These are phyloP conservation scores for Buathra laborator DNA, from an alignment of 2,888 invertebrate genomes.

Conservation along the genomic window DNA sequence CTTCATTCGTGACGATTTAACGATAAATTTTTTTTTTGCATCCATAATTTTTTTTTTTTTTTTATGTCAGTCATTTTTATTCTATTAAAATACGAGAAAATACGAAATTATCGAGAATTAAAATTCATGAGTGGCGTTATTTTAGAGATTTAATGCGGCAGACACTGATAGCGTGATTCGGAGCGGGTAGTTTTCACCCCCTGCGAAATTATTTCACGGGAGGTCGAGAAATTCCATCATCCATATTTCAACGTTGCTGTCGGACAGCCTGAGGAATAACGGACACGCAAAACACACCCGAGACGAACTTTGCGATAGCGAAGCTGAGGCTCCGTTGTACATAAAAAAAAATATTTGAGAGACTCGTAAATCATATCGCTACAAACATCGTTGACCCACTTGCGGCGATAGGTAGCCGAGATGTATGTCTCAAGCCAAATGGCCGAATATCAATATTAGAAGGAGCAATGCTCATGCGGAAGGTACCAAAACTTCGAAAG, in stretches of 20 bases:
- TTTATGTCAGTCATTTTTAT: background rate
- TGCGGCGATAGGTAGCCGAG: constrained; percentile 68
- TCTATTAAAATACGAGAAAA: background rate
- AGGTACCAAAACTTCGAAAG: background rate
- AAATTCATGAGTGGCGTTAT: background rate
- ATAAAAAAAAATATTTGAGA: background rate
- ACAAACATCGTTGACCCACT: constrained; percentile 76
- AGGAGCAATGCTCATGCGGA: background rate
- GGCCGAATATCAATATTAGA: background rate
- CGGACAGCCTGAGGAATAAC: background rate
- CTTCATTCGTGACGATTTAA: background rate
- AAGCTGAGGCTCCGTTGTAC: background rate
- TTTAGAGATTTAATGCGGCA: no score
- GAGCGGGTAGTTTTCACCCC: constrained; percentile 8
- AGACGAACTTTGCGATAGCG: background rate
- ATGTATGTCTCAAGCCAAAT: background rate
- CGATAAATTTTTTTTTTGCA: background rate
- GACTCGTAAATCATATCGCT: constrained; percentile 68
- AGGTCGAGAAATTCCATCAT: constrained; percentile 19
- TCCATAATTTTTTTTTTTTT: background rate
- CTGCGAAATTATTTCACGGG: background rate
- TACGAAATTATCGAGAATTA: background rate
- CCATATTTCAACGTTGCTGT: constrained; percentile 17
- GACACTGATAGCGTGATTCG: background rate
- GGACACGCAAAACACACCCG: constrained; percentile 4